phyloP scores from a whole-genome alignment of 2,888 invertebrate genomes.

The Pristionchus maxplancki region DNA sequence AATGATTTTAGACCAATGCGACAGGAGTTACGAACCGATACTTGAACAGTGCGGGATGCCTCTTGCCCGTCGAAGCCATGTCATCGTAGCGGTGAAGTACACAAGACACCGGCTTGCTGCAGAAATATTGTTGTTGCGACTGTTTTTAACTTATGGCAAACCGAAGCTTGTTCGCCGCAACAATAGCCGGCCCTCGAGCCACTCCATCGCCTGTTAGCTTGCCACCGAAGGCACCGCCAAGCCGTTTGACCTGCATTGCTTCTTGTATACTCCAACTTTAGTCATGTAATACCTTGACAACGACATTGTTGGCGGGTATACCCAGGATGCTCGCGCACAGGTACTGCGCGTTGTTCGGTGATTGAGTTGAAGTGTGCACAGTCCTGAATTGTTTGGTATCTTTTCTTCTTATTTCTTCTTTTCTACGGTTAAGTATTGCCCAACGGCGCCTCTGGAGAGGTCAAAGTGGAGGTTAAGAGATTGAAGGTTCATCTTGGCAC shows the following conservation, averaged over 20 bases:
- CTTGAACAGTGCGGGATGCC: constrained; percentile 90
- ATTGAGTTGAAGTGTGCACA: constrained; percentile 87
- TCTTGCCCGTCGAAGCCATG: constrained; percentile 89
- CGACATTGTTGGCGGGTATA: constrained; percentile 63
- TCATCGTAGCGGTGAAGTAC: constrained; percentile 95
- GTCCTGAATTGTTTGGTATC: background rate
- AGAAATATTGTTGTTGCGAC: too few relatives aligned
- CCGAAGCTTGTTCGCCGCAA: constrained; percentile 38
- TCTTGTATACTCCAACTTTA: too few relatives aligned
- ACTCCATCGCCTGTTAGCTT: constrained; percentile 61
- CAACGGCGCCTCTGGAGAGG: too few relatives aligned
- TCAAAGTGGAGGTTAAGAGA: too few relatives aligned
- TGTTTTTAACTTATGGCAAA: too few relatives aligned
- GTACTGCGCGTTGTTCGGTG: constrained; percentile 67
- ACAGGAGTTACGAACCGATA: constrained; percentile 84
- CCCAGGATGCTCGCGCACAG: constrained; percentile 55
- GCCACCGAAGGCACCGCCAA: constrained; percentile 72
- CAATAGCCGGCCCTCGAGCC: constrained; percentile 49
- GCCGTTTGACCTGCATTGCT: constrained; percentile 61
- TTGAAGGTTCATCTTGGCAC: too few relatives aligned
- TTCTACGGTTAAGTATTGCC: too few relatives aligned
- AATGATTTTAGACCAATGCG: too few relatives aligned
- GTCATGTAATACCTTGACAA: constrained; percentile 59
- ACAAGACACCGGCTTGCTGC: constrained; percentile 85
- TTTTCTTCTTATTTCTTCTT: too few relatives aligned